phyloP scores from a whole-genome alignment of 2,888 invertebrate genomes.

The Tetragnatha montana region DNA sequence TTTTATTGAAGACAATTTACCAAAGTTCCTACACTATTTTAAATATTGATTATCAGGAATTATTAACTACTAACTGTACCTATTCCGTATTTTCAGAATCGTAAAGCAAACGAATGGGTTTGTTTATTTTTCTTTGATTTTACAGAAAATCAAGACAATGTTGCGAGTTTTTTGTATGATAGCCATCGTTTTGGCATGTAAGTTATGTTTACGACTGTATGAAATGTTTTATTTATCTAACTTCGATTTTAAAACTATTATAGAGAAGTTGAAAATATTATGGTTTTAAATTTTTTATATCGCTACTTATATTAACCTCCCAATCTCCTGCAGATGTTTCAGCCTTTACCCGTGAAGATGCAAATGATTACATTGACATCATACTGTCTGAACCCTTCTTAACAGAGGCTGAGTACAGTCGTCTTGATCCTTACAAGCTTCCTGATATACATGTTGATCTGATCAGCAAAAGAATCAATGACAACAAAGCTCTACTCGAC shows the following conservation, averaged over 20 bases:
- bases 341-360: constrained; percentile 30
- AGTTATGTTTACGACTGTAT: neutral
- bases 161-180: neutral
- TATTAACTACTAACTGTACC: no score
- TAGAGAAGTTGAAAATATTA: neutral
- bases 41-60: no score
- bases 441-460: constrained; percentile 35
- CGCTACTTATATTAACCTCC: neutral
- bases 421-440: constrained; percentile 47
- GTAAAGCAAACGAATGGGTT: no score
- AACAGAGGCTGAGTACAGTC: constrained; percentile 33
- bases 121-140: no score
- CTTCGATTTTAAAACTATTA: neutral
- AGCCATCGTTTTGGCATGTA: neutral
- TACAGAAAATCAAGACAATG: neutral
- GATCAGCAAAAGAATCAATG: constrained; percentile 23
- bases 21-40: no score
- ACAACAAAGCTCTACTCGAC: constrained; percentile 16
- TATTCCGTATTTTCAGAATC: no score
- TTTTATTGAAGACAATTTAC: no score
- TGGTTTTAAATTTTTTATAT: neutral
- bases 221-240: no score
- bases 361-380: constrained; percentile 41
- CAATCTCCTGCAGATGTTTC: constrained; percentile 15
- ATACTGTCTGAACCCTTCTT: constrained; percentile 17